Conservation (phyloP, 2,113 vertebrate species). For the Hystrix brachyura region DNA sequence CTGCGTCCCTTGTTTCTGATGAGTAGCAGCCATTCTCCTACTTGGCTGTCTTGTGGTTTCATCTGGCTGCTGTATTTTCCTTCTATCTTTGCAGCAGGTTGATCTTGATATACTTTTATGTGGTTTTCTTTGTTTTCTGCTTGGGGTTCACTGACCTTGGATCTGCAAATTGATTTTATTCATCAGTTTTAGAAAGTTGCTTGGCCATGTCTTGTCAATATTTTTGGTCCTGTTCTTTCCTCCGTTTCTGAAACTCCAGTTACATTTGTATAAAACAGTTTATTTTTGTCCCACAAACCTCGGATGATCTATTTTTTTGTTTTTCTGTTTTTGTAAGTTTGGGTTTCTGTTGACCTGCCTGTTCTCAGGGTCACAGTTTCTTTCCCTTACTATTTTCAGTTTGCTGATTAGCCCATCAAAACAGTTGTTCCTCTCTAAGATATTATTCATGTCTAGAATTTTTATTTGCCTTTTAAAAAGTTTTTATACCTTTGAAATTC, state of each 20-base stretch:
- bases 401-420: constrained; percentile 32
- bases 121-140: constrained; percentile 29
- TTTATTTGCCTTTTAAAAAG: constrained; percentile 34
- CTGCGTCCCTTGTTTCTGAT: constrained; percentile 8
- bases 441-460: constrained; percentile 38
- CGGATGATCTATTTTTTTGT: not conserved
- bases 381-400: not conserved
- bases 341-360: not conserved
- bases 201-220: not conserved
- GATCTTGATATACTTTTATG: not conserved
- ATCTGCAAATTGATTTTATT: constrained; percentile 37
- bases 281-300: not conserved
- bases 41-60: not conserved
- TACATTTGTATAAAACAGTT: not conserved
- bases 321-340: not conserved
- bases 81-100: not conserved
- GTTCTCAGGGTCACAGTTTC: not conserved
- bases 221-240: constrained; percentile 3
- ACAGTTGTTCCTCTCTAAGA: not conserved
- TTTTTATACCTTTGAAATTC: not conserved
- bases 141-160: constrained; percentile 44
- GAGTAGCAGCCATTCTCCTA: not conserved
- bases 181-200: constrained; percentile 1
- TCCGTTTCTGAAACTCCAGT: constrained; percentile 33
- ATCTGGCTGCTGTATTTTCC: not conserved